Base-by-base conservation (phyloP, 2,797 vertebrate genomes). In the Manis crassicaudata region DNA sequence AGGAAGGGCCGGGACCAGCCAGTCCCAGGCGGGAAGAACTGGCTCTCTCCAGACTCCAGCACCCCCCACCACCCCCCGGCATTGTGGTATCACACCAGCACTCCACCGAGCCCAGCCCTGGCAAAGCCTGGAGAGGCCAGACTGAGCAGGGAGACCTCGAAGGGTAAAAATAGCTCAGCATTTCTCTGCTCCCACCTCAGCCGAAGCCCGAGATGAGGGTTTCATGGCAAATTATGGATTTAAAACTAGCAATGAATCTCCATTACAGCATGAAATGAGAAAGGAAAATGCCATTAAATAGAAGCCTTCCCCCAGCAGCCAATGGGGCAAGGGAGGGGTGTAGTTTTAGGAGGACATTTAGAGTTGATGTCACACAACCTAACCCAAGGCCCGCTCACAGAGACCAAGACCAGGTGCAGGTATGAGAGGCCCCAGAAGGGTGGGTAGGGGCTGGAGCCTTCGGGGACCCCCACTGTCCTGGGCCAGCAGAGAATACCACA, bases 181-280 rank as follows among this genome's bases (percentile, higher is more conserved):
- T 52, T 77, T 88, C 84, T 96, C 96, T 11, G 23, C 95, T 97
- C 97, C 87, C 81, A 98, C 98, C 98, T 98, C 96, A 35, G 14
- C 25, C 3, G 6, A 16, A 85, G 94, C 92, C 77, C 4, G 29
- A 98, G 95, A 97, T 21, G 35, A 97, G 97, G 93, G 90, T 97
- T 98, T 98, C 98, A 97, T 73, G 96, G 98, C 98, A 98, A 98
- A 98, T 98, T 98, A 98, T 92, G 97, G 98, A 98, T 98, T 98
- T 98, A 98, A 98, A 98, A 98, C 97, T 96, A 97, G 87, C 96
- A 97, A 97, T 98, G 98, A 98, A 97, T 98, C 98, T 98, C 98
- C 97, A 98, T 98, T 98, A 98, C 97, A 98, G 98, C 98, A 98
- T 98, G 98, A 99, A 99, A 99, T 98, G 97, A 98, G 97, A 98